Evolutionary conservation across 2,797 vertebrate genomes (phyloP).

Genomic region (Halcyon leucocephala): DNA sequence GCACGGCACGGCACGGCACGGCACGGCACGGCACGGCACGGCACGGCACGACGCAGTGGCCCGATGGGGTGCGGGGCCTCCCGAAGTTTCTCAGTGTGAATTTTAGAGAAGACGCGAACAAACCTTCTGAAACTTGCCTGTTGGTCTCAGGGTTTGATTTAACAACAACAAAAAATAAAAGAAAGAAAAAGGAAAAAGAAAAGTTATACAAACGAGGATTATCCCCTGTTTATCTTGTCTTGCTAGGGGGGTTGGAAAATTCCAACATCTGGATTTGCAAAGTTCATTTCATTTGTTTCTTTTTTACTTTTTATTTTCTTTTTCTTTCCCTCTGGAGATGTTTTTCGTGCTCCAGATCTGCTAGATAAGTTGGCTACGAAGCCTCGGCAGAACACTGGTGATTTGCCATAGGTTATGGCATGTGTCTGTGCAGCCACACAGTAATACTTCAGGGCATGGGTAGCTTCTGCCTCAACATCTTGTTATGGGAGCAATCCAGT

Average conservation of each 20-base stretch:
- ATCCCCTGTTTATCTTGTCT: conserved; percentile 28
- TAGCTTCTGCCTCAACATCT: background rate
- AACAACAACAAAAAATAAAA: background rate
- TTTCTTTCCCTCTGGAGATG: background rate
- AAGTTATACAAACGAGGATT: conserved; percentile 31
- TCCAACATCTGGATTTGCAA: conserved; percentile 45
- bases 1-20: no score
- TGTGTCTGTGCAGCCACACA: background rate
- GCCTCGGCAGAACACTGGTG: accelerated
- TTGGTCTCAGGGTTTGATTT: background rate
- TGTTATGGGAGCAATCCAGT: background rate
- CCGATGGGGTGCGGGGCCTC: background rate
- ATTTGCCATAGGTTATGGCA: background rate
- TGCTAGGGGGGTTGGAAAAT: conserved; percentile 33
- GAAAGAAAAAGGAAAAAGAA: background rate
- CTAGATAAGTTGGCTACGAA: background rate
- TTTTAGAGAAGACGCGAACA: background rate
- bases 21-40: no score
- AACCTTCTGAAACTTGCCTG: background rate
- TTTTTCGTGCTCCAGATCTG: background rate
- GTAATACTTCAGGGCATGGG: background rate
- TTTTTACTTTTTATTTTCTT: accelerated
- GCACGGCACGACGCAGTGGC: background rate
- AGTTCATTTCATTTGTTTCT: conserved; percentile 13
- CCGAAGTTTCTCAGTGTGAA: background rate